Evolutionary conservation across 2,888 invertebrate species (phyloP).

Genomic region (Esperia sulphurella): DNA sequence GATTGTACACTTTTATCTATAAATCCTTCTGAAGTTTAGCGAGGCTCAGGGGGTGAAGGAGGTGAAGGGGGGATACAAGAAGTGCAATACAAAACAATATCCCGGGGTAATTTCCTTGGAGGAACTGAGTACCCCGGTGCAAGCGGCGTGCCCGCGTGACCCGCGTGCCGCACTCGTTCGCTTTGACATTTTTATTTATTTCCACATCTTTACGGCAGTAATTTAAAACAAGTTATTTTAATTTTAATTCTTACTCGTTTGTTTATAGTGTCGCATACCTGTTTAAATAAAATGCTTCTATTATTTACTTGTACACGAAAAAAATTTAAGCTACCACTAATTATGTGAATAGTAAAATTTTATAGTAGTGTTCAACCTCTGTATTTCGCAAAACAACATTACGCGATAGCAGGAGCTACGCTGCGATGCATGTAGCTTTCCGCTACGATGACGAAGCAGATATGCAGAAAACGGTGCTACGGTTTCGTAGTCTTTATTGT

Average conservation of each 20-base stretch:
- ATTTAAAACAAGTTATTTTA: conserved; percentile 12
- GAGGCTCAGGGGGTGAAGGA: not conserved
- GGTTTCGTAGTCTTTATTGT: too few species aligned
- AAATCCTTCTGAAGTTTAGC: conserved; percentile 31
- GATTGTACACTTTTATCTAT: conserved; percentile 24
- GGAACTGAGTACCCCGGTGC: conserved; percentile 22
- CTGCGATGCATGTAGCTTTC: not conserved
- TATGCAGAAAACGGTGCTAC: too few species aligned
- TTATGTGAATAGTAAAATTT: too few species aligned
- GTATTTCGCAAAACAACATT: too few species aligned
- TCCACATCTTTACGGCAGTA: conserved; percentile 18
- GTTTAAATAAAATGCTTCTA: not conserved
- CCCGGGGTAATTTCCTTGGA: conserved; percentile 45
- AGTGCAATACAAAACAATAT: conserved; percentile 53
- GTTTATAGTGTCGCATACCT: not conserved
- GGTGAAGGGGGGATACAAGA: conserved; percentile 28
- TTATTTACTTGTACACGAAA: too few species aligned
- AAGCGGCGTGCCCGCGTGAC: conserved; percentile 19
- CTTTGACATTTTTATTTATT: conserved; percentile 34
- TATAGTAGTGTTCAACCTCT: too few species aligned
- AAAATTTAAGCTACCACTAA: too few species aligned
- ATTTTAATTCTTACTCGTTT: conserved; percentile 2
- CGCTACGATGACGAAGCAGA: not conserved
- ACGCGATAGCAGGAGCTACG: not conserved
- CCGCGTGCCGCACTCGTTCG: conserved; percentile 22